Conservation (phyloP, 1,140 invertebrate species). For the Calliphora vicina region DNA sequence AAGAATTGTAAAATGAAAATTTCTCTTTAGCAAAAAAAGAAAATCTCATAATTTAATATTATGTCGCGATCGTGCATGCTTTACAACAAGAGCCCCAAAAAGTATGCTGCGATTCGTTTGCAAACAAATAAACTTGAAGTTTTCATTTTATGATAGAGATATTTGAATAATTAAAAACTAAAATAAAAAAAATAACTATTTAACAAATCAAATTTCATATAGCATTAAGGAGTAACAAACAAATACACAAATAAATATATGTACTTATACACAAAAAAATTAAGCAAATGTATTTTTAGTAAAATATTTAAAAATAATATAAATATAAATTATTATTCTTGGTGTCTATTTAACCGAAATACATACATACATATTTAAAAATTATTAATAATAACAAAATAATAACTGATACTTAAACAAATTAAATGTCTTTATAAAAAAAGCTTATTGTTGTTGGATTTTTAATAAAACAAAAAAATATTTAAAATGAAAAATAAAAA, state of each 20-base stretch:
- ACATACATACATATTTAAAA: not conserved
- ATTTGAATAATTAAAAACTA: not conserved
- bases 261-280: slow-evolving; percentile 4
- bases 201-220: not conserved
- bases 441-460: not conserved
- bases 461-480: not conserved
- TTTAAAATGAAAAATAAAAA: not conserved
- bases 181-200: not conserved
- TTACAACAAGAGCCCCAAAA: slow-evolving; percentile 33
- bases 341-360: slow-evolving; percentile 21
- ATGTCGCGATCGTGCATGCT: slow-evolving; percentile 14
- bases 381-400: not conserved
- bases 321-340: not conserved
- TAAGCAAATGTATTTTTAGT: slow-evolving; percentile 34
- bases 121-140: not conserved
- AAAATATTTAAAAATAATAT: slow-evolving; percentile 17
- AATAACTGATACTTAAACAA: not conserved
- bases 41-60: not conserved
- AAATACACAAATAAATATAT: not conserved
- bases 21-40: not conserved
- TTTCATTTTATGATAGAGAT: slow-evolving; percentile 16
- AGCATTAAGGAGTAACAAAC: not conserved
- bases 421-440: not conserved
- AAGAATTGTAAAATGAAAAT: slow-evolving; percentile 27
- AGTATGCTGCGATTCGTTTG: slow-evolving; percentile 18